Conservation (phyloP, 2,888 invertebrate genomes). For the Trachelus stipa region DNA sequence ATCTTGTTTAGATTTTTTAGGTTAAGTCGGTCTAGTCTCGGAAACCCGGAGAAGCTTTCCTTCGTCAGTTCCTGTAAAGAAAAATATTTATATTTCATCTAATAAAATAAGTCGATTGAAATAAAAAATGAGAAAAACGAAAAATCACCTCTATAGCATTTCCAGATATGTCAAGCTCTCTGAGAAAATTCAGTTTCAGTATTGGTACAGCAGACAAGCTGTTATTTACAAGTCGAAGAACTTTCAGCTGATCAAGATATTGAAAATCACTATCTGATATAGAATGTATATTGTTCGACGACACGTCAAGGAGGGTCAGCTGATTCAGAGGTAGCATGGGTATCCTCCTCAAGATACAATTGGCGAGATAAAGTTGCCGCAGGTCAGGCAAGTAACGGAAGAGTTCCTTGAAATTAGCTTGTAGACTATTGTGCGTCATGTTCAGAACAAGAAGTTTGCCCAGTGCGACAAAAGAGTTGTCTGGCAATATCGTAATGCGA, state of each 20-base stretch:
- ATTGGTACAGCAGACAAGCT: slow-evolving; percentile 81
- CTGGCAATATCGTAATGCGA: slow-evolving; percentile 85
- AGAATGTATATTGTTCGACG: slow-evolving; percentile 80
- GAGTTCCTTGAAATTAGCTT: slow-evolving; percentile 83
- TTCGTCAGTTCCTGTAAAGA: slow-evolving; percentile 73
- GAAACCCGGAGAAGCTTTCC: slow-evolving; percentile 79
- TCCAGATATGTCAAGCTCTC: slow-evolving; percentile 81
- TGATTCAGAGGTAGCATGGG: slow-evolving; percentile 83
- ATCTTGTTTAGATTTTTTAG: slow-evolving; percentile 80
- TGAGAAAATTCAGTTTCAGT: slow-evolving; percentile 77
- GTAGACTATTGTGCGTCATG: slow-evolving; percentile 82
- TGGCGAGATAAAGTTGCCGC: slow-evolving; percentile 80
- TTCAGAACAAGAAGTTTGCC: slow-evolving; percentile 83
- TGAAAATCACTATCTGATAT: slow-evolving; percentile 79
- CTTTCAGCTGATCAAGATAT: slow-evolving; percentile 77
- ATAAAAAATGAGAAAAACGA: not conserved
- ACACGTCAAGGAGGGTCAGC: slow-evolving; percentile 83
- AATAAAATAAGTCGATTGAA: not conserved
- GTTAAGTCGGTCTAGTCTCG: slow-evolving; percentile 79
- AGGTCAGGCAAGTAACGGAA: slow-evolving; percentile 88
- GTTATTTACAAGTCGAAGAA: slow-evolving; percentile 82
- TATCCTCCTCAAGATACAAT: slow-evolving; percentile 80
- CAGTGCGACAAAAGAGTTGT: slow-evolving; percentile 88
- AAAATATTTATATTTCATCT: not conserved
- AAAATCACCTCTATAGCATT: slow-evolving; percentile 78